A percentile compares a stretch with the other conserved stretches of the same genome.
These are phyloP conservation scores for Micromussa lordhowensis DNA, from an alignment of 92 coral and sea anemone species.

Conservation along the genomic window DNA sequence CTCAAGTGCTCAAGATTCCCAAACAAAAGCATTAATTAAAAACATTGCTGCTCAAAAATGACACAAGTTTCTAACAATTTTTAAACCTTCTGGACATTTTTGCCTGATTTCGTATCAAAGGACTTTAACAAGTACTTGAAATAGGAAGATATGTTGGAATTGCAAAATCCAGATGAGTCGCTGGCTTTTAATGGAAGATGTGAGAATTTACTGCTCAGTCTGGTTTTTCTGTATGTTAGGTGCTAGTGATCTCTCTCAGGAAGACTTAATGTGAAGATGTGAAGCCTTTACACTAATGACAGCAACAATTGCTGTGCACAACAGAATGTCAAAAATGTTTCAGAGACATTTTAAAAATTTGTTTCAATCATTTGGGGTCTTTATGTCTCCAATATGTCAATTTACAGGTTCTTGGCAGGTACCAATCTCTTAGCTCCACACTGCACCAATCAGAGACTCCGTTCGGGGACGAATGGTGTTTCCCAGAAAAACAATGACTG, in stretches of 20 bases:
- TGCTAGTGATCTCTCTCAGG: no score
- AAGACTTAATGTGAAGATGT: neutral
- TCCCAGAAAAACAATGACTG: neutral
- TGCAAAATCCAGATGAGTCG: neutral
- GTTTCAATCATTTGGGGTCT: no score
- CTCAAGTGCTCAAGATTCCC: neutral
- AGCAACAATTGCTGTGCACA: no score
- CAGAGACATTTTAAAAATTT: no score
- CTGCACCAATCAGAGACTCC: slow-evolving; percentile 34
- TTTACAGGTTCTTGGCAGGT: neutral
- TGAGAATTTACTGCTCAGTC: no score
- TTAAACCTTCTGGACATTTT: no score
- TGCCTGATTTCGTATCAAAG: neutral
- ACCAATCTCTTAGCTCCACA: neutral
- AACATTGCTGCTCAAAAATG: neutral
- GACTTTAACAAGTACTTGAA: neutral
- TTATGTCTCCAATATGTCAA: no score
- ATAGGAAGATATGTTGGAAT: neutral
- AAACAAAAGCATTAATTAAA: neutral
- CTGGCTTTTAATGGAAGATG: no score
- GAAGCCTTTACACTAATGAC: neutral
- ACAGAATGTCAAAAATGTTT: no score
- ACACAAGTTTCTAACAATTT: no score
- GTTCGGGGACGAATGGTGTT: slow-evolving; percentile 18
- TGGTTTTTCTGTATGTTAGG: no score